Evolutionary conservation across 2,888 invertebrate genomes (phyloP).

Genomic region (Notodonta ziczac): DNA sequence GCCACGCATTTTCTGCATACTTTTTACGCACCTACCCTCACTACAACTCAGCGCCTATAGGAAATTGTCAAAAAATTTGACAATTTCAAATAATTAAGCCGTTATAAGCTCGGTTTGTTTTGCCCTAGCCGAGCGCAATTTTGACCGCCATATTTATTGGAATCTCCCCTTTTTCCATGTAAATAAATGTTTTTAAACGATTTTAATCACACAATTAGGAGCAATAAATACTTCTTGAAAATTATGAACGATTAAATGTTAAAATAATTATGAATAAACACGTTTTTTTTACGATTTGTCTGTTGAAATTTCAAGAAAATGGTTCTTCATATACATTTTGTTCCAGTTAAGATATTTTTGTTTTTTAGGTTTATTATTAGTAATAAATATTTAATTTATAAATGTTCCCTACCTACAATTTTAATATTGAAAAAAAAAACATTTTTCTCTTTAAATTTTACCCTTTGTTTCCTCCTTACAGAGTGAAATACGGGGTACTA

Average conservation of each 20-base stretch:
- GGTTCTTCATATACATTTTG: neutral
- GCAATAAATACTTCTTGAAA: conserved; percentile 4
- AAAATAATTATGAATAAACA: conserved; percentile 7
- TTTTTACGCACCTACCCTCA: conserved; percentile 66
- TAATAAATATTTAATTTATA: too few species aligned
- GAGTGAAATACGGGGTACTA: too few species aligned
- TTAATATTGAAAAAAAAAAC: too few species aligned
- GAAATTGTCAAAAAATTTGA: conserved; percentile 69
- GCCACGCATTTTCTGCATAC: conserved; percentile 59
- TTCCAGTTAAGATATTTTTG: too few species aligned
- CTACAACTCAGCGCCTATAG: conserved; percentile 78
- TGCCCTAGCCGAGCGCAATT: conserved; percentile 39
- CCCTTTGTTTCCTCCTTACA: too few species aligned
- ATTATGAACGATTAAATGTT: conserved; percentile 7
- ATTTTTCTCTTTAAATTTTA: too few species aligned
- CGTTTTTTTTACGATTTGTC: conserved; percentile 20
- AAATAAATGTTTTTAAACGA: conserved; percentile 15
- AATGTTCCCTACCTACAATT: too few species aligned
- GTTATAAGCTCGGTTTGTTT: conserved; percentile 56
- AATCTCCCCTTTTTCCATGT: conserved; percentile 7
- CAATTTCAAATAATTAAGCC: conserved; percentile 60
- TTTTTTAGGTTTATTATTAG: too few species aligned
- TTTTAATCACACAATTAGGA: conserved; percentile 4
- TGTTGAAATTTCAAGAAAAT: neutral
- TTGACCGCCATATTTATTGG: conserved; percentile 9